phyloP scores from a whole-genome alignment of 2,888 invertebrate species.

The Anarsia innoxiella region DNA sequence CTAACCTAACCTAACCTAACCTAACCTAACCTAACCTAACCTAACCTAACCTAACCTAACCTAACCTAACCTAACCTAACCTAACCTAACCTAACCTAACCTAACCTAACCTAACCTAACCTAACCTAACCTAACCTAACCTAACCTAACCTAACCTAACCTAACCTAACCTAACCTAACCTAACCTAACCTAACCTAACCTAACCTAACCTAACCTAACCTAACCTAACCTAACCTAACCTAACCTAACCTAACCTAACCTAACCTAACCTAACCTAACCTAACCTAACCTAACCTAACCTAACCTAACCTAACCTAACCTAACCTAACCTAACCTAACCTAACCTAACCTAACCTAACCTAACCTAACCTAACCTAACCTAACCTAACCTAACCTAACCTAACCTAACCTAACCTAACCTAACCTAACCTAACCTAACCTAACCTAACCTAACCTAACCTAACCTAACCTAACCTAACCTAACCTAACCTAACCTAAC shows the following conservation, averaged over 20 bases:
- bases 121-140: conserved; percentile 13
- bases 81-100: conserved; percentile 8
- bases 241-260: conserved; percentile 11
- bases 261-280: conserved; percentile 10
- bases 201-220: conserved; percentile 13
- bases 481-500: conserved; percentile 19
- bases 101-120: conserved; percentile 9
- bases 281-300: conserved; percentile 7
- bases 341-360: conserved; percentile 19
- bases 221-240: conserved; percentile 10
- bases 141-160: conserved; percentile 12
- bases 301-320: conserved; percentile 10
- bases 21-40: conserved; percentile 10
- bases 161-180: conserved; percentile 14
- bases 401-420: conserved; percentile 19
- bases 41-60: conserved; percentile 11
- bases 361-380: conserved; percentile 19
- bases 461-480: conserved; percentile 19
- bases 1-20: conserved; percentile 13
- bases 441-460: conserved; percentile 18
- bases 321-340: conserved; percentile 19
- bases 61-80: conserved; percentile 8
- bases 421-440: conserved; percentile 18
- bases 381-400: conserved; percentile 21
- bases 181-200: conserved; percentile 13